These are phyloP conservation scores for Melitaea cinxia DNA, from an alignment of 1,140 invertebrate genomes.

Conservation along the genomic window DNA sequence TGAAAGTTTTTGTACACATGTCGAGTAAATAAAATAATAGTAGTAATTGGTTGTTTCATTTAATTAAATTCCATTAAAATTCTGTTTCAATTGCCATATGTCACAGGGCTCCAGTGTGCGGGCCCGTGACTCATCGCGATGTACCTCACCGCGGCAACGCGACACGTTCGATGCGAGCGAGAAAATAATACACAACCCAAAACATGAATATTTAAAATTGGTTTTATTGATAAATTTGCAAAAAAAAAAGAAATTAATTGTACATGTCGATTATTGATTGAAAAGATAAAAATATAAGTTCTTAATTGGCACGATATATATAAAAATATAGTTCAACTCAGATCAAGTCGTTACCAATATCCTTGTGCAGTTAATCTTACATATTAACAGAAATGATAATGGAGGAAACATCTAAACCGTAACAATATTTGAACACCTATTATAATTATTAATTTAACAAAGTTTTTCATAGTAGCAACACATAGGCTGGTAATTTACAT, in stretches of 20 bases:
- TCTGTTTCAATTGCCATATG: conserved; percentile 62
- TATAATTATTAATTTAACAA: conserved; percentile 77
- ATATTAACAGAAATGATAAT: conserved; percentile 70
- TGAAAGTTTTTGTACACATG: conserved; percentile 71
- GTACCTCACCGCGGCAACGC: conserved; percentile 17
- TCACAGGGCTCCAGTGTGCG: conserved; percentile 37
- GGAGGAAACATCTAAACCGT: conserved; percentile 77
- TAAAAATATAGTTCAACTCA: conserved; percentile 80
- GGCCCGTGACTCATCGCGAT: conserved; percentile 56
- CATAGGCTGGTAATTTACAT: conserved; percentile 71
- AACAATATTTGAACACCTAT: conserved; percentile 81
- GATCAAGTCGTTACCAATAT: conserved; percentile 80
- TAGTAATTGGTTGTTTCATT: conserved; percentile 71
- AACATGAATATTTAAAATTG: conserved; percentile 76
- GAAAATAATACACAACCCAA: conserved; percentile 56
- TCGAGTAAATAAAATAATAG: conserved; percentile 70
- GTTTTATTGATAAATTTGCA: conserved; percentile 81
- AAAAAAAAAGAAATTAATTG: conserved; percentile 76
- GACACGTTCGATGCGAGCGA: conserved; percentile 16
- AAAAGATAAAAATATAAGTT: conserved; percentile 79
- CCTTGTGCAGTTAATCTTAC: conserved; percentile 78
- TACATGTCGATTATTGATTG: conserved; percentile 79
- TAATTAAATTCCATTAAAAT: conserved; percentile 76
- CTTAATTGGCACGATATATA: conserved; percentile 77
- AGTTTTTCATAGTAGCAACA: conserved; percentile 73